phyloP scores from a whole-genome alignment of 1,140 invertebrate genomes.

The Vanessa tameamea region DNA sequence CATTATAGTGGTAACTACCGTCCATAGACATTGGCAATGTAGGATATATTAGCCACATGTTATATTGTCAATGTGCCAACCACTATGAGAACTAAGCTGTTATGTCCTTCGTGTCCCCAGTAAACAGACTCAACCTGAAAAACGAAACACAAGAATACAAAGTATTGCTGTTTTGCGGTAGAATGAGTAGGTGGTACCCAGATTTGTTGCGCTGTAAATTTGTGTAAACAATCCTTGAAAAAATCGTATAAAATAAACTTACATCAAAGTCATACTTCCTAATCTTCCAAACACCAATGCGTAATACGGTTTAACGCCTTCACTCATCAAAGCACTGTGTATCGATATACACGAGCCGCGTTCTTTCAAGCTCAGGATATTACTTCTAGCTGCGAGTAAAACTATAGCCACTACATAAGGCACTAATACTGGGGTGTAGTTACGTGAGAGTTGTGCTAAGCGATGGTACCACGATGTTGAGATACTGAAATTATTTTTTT shows the following conservation, averaged over 20 bases:
- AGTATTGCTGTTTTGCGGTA: no score
- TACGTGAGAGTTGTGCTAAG: conserved; percentile 57
- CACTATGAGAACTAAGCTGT: no score
- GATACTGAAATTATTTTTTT: conserved; percentile 45
- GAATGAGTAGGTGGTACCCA: no score
- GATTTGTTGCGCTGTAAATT: not conserved
- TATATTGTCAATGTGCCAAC: no score
- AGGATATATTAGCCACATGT: no score
- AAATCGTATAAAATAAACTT: conserved; percentile 41
- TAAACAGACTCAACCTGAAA: no score
- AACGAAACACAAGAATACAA: no score
- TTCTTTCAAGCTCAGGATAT: conserved; percentile 47
- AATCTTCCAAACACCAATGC: conserved; percentile 54
- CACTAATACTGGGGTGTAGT: conserved; percentile 59
- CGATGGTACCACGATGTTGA: conserved; percentile 64
- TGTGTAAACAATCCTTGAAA: not conserved
- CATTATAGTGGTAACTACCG: no score
- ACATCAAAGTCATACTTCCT: conserved; percentile 46
- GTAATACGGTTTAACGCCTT: conserved; percentile 63
- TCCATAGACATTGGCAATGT: no score
- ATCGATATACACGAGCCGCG: conserved; percentile 52
- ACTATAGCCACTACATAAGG: conserved; percentile 63
- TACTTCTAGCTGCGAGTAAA: conserved; percentile 56
- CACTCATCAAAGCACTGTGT: conserved; percentile 57
- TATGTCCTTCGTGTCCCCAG: no score